Percentiles rank a stretch among this genome's conserved stretches.
Conservation (phyloP, 2,888 invertebrate species). For the Electrophaes corylata region DNA sequence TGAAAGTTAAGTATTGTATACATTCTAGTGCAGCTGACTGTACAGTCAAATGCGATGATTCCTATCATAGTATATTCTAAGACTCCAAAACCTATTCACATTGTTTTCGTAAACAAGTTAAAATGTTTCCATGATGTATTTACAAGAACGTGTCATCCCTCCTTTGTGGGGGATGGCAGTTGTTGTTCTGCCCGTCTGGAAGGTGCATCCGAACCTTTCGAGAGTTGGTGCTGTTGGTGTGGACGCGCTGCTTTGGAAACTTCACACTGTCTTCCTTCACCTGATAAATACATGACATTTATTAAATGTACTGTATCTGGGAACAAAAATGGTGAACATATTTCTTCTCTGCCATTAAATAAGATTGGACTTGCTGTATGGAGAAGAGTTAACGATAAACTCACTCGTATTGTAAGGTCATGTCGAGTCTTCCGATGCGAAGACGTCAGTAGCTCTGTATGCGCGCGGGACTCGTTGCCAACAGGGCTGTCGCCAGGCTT, state of each 20-base stretch:
- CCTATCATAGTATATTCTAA: no score
- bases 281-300: conserved; percentile 47
- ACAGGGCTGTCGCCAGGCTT: conserved; percentile 63
- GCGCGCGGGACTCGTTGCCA: conserved; percentile 74
- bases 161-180: conserved; percentile 59
- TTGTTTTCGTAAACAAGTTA: background rate
- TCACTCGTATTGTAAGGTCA: conserved; percentile 71
- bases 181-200: conserved; percentile 73
- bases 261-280: conserved; percentile 74
- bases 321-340: no score
- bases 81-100: no score
- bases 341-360: no score
- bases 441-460: conserved; percentile 82
- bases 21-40: no score
- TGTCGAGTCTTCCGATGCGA: conserved; percentile 73
- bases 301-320: no score
- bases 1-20: no score
- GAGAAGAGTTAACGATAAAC: conserved; percentile 19
- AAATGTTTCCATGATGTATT: no score
- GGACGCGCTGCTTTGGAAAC: conserved; percentile 64
- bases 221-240: conserved; percentile 70
- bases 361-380: no score
- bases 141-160: conserved; percentile 76
- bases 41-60: no score
- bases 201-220: conserved; percentile 73